Evolutionary conservation across 2,797 vertebrate genomes (phyloP), one percentile per base, ranked within the genome.

Genomic region (Typhlichthys eigenmanni): DNA sequence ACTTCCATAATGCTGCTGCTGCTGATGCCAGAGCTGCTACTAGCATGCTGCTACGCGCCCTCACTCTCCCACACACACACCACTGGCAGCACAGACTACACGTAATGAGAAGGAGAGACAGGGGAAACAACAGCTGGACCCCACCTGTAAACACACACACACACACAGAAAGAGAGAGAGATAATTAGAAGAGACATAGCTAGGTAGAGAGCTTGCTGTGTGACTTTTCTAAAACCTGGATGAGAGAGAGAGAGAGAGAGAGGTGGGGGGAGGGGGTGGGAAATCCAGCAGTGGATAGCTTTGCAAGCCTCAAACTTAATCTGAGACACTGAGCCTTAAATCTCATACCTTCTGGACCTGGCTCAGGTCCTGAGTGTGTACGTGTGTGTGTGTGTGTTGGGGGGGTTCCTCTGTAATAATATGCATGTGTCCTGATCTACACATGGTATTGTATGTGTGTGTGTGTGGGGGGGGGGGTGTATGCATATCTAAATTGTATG

Each of bases 1-100:
- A 98, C 96, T 96, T 99, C 97, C 97, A 99, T 99, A 82, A 93
- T 95, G 95, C 62, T 83, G 69, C 58, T 48, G 47, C 46, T 54
- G 32, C 52, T 54, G 19, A 17, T 47, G 45, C 43, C 45, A 13
- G 76, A 85, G 66, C 76, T 74, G 69, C 77, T 87, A 71, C 45
- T 83, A 77, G 82, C 88, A 90, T 90, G 85, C 87, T 89, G 83
- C 74, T 82, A 57, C 57, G 67, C 66, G 45, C 55, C 13, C 34
- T 38, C 34, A 1, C 34, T 38, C 34, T 8, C 34, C 5, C 34
- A 38, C 34, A 38, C 34, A 38, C 34, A 38, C 34, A 5, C 34
- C 7, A 8, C 34, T 38, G 34, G 34, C 34, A 38, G 34, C 34
- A 38, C 34, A 5, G 34, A 38, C 34, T 38, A 5, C 34, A 38